Conservation (phyloP, 2,888 invertebrate genomes). For the Protonemura montana region DNA sequence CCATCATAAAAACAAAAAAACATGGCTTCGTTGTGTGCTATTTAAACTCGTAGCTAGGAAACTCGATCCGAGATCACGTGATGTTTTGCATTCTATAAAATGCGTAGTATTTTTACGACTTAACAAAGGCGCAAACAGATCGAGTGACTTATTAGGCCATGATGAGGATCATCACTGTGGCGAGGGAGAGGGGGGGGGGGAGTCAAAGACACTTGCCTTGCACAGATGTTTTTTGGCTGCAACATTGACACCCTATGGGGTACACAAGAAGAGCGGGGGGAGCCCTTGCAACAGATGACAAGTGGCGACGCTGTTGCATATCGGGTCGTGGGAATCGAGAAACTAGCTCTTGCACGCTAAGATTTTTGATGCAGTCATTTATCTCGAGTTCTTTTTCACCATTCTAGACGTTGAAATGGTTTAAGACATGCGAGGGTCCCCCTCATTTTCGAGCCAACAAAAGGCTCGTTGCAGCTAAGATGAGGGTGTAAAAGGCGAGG, state of each 20-base stretch:
- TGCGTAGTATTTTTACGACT: background rate
- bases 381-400: background rate
- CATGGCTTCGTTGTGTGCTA: background rate
- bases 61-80: background rate
- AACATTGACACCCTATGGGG: background rate
- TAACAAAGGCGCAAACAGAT: background rate
- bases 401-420: background rate
- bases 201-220: background rate
- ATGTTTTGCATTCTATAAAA: background rate
- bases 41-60: background rate
- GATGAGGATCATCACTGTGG: background rate
- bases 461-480: background rate
- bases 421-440: background rate
- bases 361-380: background rate
- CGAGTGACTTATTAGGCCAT: background rate
- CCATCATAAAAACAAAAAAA: background rate
- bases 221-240: background rate
- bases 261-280: background rate
- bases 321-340: background rate
- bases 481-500: background rate
- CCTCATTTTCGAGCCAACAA: background rate
- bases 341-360: background rate
- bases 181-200: background rate
- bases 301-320: background rate
- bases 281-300: background rate